These are phyloP conservation scores for Albula goreensis DNA, from an alignment of 2,113 vertebrate species.

Conservation along the genomic window DNA sequence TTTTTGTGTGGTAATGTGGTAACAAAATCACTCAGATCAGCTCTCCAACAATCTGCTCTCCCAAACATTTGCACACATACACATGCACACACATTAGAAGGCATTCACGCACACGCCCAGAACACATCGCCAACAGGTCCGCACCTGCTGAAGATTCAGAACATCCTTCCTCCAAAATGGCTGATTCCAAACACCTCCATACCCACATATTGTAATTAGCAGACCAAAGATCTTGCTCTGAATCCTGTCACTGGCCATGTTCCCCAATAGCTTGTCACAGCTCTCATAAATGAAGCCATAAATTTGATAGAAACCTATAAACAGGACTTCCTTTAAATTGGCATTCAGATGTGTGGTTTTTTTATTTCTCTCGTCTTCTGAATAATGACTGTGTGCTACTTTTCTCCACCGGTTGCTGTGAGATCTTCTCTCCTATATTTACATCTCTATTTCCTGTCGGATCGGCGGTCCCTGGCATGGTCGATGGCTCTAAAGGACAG, in stretches of 20 bases:
- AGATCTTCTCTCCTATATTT: constrained; percentile 43
- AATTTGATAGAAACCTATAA: constrained; percentile 59
- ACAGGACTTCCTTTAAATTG: constrained; percentile 52
- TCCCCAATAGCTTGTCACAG: constrained; percentile 50
- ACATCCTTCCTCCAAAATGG: no score
- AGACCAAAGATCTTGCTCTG: constrained; percentile 25
- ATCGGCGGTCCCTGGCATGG: constrained; percentile 44
- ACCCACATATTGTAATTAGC: no score
- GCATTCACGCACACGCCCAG: no score
- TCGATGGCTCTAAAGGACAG: constrained; percentile 43
- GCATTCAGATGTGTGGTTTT: constrained; percentile 39
- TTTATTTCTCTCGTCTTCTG: constrained; percentile 27
- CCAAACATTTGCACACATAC: no score
- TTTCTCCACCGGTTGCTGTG: constrained; percentile 32
- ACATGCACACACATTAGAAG: no score
- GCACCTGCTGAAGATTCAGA: no score
- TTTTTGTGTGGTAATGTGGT: no score
- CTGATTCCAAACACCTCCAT: no score
- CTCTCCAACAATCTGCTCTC: no score
- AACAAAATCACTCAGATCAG: no score
- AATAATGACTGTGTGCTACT: constrained; percentile 50
- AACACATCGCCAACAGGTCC: no score
- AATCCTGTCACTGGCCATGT: constrained; percentile 37
- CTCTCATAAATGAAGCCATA: constrained; percentile 56
- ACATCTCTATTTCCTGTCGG: constrained; percentile 52